Percentiles rank a stretch among this genome's conserved stretches.
These are phyloP conservation scores for Chamaetylas fuelleborni DNA, from an alignment of 2,113 vertebrate genomes.

Conservation along the genomic window DNA sequence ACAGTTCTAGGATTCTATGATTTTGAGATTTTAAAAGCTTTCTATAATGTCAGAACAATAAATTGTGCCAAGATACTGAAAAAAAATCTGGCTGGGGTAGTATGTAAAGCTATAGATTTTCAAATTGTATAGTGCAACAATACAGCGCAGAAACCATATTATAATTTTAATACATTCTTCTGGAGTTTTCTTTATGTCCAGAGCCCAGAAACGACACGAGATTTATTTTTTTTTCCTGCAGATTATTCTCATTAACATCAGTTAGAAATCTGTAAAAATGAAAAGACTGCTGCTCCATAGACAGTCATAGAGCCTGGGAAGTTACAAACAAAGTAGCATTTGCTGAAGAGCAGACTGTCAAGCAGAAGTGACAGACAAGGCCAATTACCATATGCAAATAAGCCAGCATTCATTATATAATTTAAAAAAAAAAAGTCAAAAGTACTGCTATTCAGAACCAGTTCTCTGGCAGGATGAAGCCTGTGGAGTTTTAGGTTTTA, in stretches of 20 bases:
- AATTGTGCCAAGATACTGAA: neutral
- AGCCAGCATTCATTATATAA: neutral
- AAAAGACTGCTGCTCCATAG: neutral
- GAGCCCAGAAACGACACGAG: neutral
- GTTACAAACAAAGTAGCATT: neutral
- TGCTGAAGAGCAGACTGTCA: constrained; percentile 46
- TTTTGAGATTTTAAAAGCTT: neutral
- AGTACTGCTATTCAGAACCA: neutral
- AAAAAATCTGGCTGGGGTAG: neutral
- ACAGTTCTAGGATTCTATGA: neutral
- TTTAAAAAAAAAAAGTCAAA: neutral
- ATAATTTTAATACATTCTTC: neutral
- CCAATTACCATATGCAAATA: constrained; percentile 51
- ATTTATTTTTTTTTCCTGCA: neutral
- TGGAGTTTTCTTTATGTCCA: neutral
- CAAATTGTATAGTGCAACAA: neutral
- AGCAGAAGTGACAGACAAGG: constrained; percentile 25
- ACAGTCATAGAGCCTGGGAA: neutral
- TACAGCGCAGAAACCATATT: neutral
- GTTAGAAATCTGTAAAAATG: constrained; percentile 20
- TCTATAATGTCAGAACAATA: neutral
- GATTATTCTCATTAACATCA: constrained; percentile 21
- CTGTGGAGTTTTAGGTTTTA: neutral
- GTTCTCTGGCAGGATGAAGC: neutral
- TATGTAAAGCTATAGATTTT: neutral